These are phyloP conservation scores for Protobothrops mucrosquamatus DNA, from an alignment of 2,113 vertebrate genomes.

Conservation along the genomic window DNA sequence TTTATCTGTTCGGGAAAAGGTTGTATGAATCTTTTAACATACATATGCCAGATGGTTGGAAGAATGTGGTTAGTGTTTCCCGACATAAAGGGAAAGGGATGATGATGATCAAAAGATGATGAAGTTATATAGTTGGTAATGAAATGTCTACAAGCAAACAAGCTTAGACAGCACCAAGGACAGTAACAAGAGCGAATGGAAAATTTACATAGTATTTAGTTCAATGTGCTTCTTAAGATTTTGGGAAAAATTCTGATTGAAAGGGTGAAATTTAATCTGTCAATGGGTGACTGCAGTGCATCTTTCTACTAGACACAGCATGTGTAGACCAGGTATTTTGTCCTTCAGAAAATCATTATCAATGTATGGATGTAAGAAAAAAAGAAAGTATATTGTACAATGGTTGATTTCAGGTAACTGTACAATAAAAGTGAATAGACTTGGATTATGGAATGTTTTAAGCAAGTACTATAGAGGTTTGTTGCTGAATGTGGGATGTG, in stretches of 20 bases:
- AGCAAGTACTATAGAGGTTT: not conserved
- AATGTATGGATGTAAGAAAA: not conserved
- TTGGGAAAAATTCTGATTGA: not conserved
- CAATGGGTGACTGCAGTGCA: not conserved
- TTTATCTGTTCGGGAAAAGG: not conserved
- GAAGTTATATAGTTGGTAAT: not conserved
- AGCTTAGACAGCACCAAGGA: not conserved
- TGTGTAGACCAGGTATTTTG: not conserved
- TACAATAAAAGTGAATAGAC: not conserved
- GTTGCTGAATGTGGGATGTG: not conserved
- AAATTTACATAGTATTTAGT: not conserved
- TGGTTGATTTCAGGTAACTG: not conserved
- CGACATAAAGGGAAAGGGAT: too few relatives aligned
- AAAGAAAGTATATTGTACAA: not conserved
- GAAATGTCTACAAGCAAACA: not conserved
- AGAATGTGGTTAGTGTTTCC: not conserved
- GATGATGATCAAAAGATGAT: too few relatives aligned
- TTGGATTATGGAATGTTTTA: not conserved
- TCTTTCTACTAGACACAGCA: not conserved
- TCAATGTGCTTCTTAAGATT: not conserved
- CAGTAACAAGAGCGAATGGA: not conserved
- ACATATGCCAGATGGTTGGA: not conserved
- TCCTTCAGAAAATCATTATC: not conserved
- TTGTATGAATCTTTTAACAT: not conserved
- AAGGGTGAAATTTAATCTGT: not conserved